Conservation (phyloP, 2,888 invertebrate species). For the Pseudoips prasinana region DNA sequence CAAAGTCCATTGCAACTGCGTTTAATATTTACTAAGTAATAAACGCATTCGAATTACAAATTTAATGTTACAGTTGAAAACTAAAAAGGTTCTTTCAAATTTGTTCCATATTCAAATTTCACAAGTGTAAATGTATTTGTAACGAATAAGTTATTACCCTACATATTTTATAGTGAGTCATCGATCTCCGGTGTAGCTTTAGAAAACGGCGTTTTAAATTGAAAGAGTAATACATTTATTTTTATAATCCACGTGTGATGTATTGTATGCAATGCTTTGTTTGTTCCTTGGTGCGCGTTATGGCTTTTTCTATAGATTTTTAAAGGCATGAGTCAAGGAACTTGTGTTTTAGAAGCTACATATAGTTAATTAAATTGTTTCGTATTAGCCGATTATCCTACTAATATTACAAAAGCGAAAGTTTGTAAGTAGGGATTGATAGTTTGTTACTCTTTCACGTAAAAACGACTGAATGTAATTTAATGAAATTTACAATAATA, state of each 20-base stretch:
- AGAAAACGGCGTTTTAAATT: conserved; percentile 65
- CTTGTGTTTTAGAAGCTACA: too few species aligned
- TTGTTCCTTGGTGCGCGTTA: conserved; percentile 15
- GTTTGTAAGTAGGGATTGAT: too few species aligned
- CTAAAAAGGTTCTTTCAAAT: conserved; percentile 27
- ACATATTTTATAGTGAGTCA: conserved; percentile 63
- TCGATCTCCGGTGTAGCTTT: conserved; percentile 55
- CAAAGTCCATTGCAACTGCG: conserved; percentile 23
- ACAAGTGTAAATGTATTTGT: conserved; percentile 17
- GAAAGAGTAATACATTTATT: conserved; percentile 55
- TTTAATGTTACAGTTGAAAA: conserved; percentile 15
- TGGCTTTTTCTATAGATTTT: conserved; percentile 13
- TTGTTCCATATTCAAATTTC: conserved; percentile 8
- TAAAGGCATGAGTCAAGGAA: too few species aligned
- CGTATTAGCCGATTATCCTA: too few species aligned
- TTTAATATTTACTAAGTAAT: conserved; percentile 14
- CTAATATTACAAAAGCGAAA: too few species aligned
- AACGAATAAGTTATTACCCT: conserved; percentile 49
- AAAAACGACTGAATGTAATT: too few species aligned
- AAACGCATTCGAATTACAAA: conserved; percentile 29
- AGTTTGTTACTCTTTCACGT: too few species aligned
- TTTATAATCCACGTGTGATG: conserved; percentile 52
- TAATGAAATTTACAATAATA: too few species aligned
- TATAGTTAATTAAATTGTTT: too few species aligned
- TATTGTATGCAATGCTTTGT: conserved; percentile 27